Evolutionary conservation across 1,140 invertebrate species (phyloP).

Genomic region (Drosophila bipectinata): DNA sequence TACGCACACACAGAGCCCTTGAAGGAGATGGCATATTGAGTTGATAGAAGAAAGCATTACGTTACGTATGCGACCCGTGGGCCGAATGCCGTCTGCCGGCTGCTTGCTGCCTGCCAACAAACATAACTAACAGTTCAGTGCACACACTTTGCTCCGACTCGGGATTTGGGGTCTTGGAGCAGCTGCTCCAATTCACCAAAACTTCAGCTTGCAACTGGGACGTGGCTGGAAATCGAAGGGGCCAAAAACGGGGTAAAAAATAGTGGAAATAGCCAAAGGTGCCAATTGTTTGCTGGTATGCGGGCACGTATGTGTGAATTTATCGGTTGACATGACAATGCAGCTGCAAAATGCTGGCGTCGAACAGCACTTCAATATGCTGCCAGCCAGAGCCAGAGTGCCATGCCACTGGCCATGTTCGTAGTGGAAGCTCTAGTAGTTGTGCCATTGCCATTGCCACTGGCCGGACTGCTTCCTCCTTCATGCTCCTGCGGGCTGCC

Average conservation of each 20-base stretch:
- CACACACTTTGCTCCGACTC: slow-evolving; percentile 47
- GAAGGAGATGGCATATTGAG: slow-evolving; percentile 19
- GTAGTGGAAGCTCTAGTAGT: slow-evolving; percentile 1
- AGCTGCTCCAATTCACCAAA: slow-evolving; percentile 50
- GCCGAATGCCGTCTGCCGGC: slow-evolving; percentile 21
- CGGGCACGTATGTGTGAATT: slow-evolving; percentile 74
- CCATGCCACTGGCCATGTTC: slow-evolving; percentile 9
- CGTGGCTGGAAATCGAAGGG: slow-evolving; percentile 36
- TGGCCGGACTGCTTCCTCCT: slow-evolving; percentile 6
- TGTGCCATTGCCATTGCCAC: slow-evolving; percentile 27
- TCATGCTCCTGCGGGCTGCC: slow-evolving; percentile 42
- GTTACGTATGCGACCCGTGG: slow-evolving; percentile 58
- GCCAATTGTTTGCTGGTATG: slow-evolving; percentile 80
- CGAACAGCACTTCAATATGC: slow-evolving; percentile 79
- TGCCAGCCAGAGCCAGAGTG: slow-evolving; percentile 42
- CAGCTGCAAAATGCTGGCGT: slow-evolving; percentile 81
- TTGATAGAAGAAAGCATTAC: slow-evolving; percentile 50
- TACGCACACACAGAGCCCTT: slow-evolving; percentile 23
- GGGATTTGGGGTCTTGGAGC: slow-evolving; percentile 30
- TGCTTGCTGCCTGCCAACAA: slow-evolving; percentile 52
- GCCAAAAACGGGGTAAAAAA: slow-evolving; percentile 26
- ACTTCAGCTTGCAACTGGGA: slow-evolving; percentile 69
- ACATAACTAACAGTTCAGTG: slow-evolving; percentile 78
- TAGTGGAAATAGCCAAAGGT: slow-evolving; percentile 69
- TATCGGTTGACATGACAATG: slow-evolving; percentile 82